A percentile compares a stretch with the other conserved stretches of the same genome.
Conservation (phyloP, 2,888 invertebrate genomes). For the Itoplectis maculator region DNA sequence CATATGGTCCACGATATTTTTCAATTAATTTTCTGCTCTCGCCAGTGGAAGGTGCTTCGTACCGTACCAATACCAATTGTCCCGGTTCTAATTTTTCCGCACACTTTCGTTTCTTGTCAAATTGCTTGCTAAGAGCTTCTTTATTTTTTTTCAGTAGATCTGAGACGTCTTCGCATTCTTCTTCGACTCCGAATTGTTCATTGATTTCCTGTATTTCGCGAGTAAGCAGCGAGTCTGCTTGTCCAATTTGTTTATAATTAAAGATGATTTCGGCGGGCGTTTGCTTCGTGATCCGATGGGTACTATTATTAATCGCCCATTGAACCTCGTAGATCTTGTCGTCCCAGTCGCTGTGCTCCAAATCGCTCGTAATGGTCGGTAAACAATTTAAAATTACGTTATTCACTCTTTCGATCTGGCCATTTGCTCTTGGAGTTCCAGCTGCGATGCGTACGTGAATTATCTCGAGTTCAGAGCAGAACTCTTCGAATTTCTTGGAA, state of each 20-base stretch:
- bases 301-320: constrained; percentile 35
- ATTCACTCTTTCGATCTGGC: constrained; percentile 68
- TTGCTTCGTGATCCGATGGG: constrained; percentile 16
- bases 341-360: constrained; percentile 47
- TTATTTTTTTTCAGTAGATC: constrained; percentile 43
- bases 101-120: constrained; percentile 5
- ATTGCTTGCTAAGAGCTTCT: not conserved
- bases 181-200: constrained; percentile 65
- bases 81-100: constrained; percentile 17
- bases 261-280: constrained; percentile 18
- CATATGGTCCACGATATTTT: constrained; percentile 62
- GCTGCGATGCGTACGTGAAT: constrained; percentile 69
- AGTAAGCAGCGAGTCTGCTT: not conserved
- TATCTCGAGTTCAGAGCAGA: constrained; percentile 68
- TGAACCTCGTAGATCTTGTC: constrained; percentile 26
- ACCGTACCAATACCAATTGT: constrained; percentile 44
- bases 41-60: constrained; percentile 40
- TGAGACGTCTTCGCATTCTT: constrained; percentile 42
- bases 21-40: constrained; percentile 49
- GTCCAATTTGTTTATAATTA: constrained; percentile 11
- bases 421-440: constrained; percentile 70
- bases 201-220: constrained; percentile 43
- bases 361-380: constrained; percentile 58
- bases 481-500: constrained; percentile 64
- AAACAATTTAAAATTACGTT: constrained; percentile 65